Evolutionary conservation across 2,888 invertebrate genomes (phyloP).

Genomic region (Synergus japonicus): DNA sequence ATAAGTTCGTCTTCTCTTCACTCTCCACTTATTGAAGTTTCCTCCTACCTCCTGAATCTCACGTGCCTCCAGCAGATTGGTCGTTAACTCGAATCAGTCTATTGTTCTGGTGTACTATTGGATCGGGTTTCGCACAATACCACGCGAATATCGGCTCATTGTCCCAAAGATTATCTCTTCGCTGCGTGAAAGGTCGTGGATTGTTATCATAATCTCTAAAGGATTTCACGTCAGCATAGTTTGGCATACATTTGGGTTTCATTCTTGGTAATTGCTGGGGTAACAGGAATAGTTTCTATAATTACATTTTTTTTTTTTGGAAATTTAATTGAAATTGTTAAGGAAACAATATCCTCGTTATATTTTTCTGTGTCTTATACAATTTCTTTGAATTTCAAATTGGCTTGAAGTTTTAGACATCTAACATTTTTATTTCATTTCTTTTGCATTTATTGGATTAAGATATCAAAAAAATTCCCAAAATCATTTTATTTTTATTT

Average conservation of each 20-base stretch:
- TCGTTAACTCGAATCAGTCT: constrained; percentile 64
- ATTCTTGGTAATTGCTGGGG: background rate
- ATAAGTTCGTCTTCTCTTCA: constrained; percentile 43
- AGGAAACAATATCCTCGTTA: background rate
- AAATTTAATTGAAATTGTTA: background rate
- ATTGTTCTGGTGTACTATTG: constrained; percentile 66
- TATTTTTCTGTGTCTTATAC: too few relatives aligned
- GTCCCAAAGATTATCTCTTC: constrained; percentile 65
- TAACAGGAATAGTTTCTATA: background rate
- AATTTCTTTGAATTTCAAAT: too few relatives aligned
- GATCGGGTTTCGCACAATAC: constrained; percentile 64
- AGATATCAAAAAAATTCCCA: too few relatives aligned
- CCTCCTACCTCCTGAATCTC: constrained; percentile 48
- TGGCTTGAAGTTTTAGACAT: too few relatives aligned
- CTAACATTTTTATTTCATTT: too few relatives aligned
- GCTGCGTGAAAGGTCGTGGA: constrained; percentile 42
- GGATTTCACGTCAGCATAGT: constrained; percentile 34
- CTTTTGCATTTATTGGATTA: too few relatives aligned
- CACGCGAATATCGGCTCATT: constrained; percentile 60
- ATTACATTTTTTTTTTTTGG: background rate
- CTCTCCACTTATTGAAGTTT: constrained; percentile 47
- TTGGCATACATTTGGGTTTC: constrained; percentile 22
- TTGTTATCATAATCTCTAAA: constrained; percentile 12
- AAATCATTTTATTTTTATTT: too few relatives aligned
- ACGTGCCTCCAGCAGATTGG: constrained; percentile 63